Conservation (phyloP, 2,113 vertebrate genomes). For the Cricetomys ansorgei region DNA sequence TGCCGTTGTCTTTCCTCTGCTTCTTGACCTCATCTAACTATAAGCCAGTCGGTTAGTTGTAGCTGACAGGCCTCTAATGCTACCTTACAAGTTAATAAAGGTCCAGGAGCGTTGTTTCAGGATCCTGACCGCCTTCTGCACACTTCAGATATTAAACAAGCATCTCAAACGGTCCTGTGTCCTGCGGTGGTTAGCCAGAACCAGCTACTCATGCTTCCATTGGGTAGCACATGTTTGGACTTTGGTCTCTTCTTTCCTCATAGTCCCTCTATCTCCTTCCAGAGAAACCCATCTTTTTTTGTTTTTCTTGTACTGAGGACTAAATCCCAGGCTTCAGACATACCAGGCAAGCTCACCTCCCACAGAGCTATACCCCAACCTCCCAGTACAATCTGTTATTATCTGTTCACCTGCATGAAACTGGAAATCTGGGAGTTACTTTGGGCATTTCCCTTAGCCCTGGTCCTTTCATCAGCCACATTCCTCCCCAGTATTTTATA, state of each 20-base stretch:
- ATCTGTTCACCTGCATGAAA: neutral
- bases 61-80: neutral
- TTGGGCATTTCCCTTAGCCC: neutral
- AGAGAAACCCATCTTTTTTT: neutral
- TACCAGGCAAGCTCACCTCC: too few species aligned
- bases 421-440: constrained; percentile 17
- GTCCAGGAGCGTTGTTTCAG: neutral
- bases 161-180: neutral
- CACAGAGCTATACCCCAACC: neutral
- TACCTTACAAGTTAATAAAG: neutral
- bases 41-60: neutral
- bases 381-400: neutral
- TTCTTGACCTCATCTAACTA: neutral
- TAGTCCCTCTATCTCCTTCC: neutral
- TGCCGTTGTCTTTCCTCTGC: neutral
- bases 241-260: neutral
- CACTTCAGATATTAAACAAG: neutral
- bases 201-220: neutral
- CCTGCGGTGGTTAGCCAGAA: neutral
- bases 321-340: neutral
- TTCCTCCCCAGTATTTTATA: neutral
- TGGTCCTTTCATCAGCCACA: neutral
- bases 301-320: neutral
- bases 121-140: neutral
- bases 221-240: neutral